Percentiles rank a stretch among this genome's conserved stretches.
Evolutionary conservation across 2,113 vertebrate genomes (phyloP).

Genomic region (Centropus unirufus): DNA sequence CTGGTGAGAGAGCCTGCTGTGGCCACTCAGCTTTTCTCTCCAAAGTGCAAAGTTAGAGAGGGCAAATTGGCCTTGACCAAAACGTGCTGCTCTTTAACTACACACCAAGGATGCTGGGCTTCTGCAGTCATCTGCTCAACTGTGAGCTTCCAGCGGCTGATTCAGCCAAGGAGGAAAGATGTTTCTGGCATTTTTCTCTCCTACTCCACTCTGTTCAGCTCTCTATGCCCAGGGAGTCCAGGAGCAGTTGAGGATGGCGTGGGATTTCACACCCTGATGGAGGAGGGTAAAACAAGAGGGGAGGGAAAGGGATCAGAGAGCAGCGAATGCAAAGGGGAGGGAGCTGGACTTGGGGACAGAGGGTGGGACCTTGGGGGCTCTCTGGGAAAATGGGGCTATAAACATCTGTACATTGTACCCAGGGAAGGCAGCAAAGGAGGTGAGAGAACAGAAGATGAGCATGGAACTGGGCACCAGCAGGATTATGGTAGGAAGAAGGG

Average conservation of each 20-base stretch:
- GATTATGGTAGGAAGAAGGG: background rate
- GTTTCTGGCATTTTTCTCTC: background rate
- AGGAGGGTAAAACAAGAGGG: background rate
- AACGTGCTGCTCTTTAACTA: background rate
- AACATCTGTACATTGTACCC: background rate
- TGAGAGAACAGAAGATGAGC: background rate
- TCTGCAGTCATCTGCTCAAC: background rate
- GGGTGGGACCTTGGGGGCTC: background rate
- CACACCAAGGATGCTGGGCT: background rate
- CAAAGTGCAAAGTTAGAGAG: background rate
- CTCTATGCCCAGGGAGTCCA: accelerated
- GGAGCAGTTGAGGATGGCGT: background rate
- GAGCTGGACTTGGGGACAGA: background rate
- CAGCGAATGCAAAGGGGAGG: background rate
- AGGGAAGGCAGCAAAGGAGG: background rate
- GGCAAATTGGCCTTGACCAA: background rate
- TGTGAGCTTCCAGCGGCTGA: background rate
- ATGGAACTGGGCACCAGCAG: background rate
- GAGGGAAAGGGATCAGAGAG: background rate
- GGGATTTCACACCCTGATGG: background rate
- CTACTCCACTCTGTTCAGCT: background rate
- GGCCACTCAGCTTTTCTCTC: background rate
- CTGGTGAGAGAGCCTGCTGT: background rate
- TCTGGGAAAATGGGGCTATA: background rate
- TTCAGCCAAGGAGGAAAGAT: background rate